A percentile compares a stretch with the other conserved stretches of the same genome.
Conservation (phyloP, 2,797 vertebrate genomes). For the Bufotes viridis region DNA sequence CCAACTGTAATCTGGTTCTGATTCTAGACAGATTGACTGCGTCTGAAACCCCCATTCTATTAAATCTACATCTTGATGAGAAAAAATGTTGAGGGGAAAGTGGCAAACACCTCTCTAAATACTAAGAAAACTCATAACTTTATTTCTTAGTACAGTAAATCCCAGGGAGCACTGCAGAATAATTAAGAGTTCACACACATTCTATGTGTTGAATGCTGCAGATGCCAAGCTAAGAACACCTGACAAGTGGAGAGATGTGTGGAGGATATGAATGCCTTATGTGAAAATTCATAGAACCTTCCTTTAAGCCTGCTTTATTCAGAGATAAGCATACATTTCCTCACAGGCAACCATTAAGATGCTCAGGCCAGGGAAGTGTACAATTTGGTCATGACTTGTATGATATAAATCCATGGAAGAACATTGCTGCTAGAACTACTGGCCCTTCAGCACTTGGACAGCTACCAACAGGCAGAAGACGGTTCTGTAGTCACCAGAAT, state of each 20-base stretch:
- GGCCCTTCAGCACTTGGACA: constrained; percentile 53
- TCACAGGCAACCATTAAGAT: background rate
- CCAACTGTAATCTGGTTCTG: background rate
- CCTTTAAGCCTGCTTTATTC: background rate
- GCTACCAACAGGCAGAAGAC: background rate
- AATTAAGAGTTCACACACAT: constrained; percentile 46
- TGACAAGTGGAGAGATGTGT: constrained; percentile 30
- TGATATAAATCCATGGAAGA: no score
- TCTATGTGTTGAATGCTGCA: constrained; percentile 44
- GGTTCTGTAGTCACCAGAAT: background rate
- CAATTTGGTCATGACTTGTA: background rate
- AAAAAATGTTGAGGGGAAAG: constrained; percentile 9
- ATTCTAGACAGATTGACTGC: background rate
- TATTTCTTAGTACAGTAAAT: constrained; percentile 43
- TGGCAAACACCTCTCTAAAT: background rate
- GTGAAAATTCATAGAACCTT: background rate
- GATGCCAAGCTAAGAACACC: constrained; percentile 33
- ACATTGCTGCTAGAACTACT: no score
- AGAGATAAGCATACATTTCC: background rate
- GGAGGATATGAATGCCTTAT: background rate
- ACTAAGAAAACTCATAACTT: constrained; percentile 41
- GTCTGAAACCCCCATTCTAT: background rate
- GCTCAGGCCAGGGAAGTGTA: background rate
- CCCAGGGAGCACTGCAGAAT: constrained; percentile 17
- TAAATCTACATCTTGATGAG: constrained; percentile 30